Evolutionary conservation across 2,113 vertebrate species (phyloP).

Genomic region (Perognathus longimembris): DNA sequence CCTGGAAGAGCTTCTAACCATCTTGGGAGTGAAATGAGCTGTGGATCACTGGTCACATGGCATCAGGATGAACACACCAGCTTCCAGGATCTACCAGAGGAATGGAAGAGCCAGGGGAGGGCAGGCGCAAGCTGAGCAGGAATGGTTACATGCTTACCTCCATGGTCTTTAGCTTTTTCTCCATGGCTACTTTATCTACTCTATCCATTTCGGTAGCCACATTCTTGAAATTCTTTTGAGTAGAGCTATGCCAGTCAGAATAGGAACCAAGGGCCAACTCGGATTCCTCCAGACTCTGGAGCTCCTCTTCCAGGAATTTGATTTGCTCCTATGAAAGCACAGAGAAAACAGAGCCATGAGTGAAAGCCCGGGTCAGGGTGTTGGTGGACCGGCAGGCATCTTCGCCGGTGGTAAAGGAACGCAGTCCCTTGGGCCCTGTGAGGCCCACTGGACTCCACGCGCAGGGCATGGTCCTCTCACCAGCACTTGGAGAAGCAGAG

Average conservation of each 20-base stretch:
- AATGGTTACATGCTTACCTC: conserved; percentile 88
- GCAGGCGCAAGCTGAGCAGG: too few species aligned
- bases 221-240: conserved; percentile 90
- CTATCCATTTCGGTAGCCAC: conserved; percentile 87
- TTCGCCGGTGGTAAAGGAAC: background rate
- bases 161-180: conserved; percentile 93
- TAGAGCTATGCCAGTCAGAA: conserved; percentile 91
- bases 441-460: rapidly evolving
- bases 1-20: background rate
- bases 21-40: background rate
- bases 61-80: rapidly evolving
- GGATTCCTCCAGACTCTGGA: conserved; percentile 92
- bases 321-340: conserved; percentile 90
- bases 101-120: background rate
- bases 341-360: background rate
- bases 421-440: background rate
- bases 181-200: conserved; percentile 91
- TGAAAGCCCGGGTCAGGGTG: background rate
- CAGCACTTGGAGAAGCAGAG: conserved; percentile 93
- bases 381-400: rapidly evolving
- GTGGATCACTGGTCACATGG: rapidly evolving
- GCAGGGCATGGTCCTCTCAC: conserved; percentile 78
- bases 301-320: conserved; percentile 95
- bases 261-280: conserved; percentile 91
- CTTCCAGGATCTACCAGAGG: rapidly evolving